A percentile compares a stretch with the other conserved stretches of the same genome.
phyloP scores from a whole-genome alignment of 2,113 vertebrate species.

The Erpornis zantholeuca region DNA sequence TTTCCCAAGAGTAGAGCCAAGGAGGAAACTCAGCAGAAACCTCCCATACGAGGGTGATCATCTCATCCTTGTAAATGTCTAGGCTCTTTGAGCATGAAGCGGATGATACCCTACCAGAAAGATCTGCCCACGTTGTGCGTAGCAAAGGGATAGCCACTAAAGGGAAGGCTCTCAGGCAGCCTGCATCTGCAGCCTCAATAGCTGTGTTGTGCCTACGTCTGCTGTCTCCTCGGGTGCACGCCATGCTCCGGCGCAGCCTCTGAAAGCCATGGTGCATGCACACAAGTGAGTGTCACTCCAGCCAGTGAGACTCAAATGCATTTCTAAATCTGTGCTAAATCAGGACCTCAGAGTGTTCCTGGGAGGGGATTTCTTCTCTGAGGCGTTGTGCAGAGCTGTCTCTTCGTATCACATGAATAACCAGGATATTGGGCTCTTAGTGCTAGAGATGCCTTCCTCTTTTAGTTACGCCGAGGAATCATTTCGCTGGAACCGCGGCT shows the following conservation, averaged over 20 bases:
- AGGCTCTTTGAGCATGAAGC: background rate
- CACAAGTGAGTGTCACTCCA: background rate
- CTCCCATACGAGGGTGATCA: background rate
- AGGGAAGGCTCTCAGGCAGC: background rate
- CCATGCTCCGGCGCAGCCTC: background rate
- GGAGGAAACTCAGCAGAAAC: background rate
- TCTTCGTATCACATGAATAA: constrained; percentile 33
- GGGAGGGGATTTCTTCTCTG: constrained; percentile 42
- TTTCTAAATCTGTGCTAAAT: constrained; percentile 58
- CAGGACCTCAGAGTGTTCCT: constrained; percentile 46
- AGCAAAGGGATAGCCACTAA: background rate
- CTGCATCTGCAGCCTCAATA: background rate
- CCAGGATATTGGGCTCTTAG: background rate
- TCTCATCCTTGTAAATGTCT: background rate
- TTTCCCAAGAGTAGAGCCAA: background rate
- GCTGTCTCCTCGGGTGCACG: background rate
- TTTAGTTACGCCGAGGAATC: background rate
- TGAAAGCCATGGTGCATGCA: background rate
- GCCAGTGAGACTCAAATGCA: background rate
- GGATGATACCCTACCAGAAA: background rate
- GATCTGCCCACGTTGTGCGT: fast-evolving
- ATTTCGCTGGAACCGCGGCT: background rate
- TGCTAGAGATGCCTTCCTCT: background rate
- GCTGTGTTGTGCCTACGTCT: background rate
- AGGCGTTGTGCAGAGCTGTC: constrained; percentile 40